Conservation (phyloP, 2,113 vertebrate species). For the Oriolus oriolus region DNA sequence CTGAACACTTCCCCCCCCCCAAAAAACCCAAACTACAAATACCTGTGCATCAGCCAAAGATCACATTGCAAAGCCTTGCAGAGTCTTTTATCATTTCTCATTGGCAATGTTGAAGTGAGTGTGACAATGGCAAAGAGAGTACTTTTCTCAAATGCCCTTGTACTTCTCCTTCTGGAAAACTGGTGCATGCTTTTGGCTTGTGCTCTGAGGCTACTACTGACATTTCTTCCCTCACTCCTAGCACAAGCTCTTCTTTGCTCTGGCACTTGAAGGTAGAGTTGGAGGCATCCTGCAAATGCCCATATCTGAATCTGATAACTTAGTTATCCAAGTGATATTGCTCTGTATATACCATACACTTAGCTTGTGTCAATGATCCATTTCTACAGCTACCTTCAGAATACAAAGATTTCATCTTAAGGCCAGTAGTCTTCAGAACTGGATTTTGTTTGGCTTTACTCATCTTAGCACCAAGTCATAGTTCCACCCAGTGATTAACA, state of each 20-base stretch:
- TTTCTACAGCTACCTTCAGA: neutral
- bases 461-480: neutral
- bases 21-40: neutral
- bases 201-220: neutral
- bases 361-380: neutral
- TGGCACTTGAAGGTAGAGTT: neutral
- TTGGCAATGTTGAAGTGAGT: neutral
- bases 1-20: neutral
- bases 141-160: neutral
- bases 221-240: neutral
- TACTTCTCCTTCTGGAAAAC: neutral
- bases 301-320: neutral
- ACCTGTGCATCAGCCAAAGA: neutral
- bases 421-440: neutral
- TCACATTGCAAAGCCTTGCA: neutral
- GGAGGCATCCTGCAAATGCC: neutral
- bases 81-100: neutral
- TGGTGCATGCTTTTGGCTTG: fast-evolving
- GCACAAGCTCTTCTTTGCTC: neutral
- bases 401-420: neutral
- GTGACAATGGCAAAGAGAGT: neutral
- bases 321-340: neutral
- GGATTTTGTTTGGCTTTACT: neutral
- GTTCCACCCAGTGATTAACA: neutral
- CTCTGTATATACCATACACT: neutral